These are phyloP conservation scores for Cheumatopsyche charites DNA, from an alignment of 1,140 invertebrate species.

Conservation along the genomic window DNA sequence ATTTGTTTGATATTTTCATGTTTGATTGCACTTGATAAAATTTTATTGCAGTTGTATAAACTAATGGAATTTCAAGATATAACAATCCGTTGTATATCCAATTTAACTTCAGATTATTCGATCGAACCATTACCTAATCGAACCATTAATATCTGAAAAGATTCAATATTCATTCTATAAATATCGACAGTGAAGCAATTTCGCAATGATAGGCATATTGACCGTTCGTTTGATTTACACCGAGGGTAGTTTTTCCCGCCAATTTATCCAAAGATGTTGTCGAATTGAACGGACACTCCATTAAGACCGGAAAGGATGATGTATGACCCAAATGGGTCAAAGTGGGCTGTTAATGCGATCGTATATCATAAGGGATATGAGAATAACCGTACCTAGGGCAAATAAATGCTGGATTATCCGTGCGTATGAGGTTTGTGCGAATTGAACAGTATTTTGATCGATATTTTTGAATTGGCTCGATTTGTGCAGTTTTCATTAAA, in stretches of 20 bases:
- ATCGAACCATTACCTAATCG: no score
- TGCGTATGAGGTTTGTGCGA: background rate
- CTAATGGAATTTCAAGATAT: background rate
- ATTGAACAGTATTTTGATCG: no score
- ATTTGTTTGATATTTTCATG: no score
- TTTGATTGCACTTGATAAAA: background rate
- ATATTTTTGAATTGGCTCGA: no score
- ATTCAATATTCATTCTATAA: no score
- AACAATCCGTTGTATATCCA: background rate
- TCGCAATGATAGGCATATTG: no score
- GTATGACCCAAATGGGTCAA: background rate
- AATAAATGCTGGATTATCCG: background rate
- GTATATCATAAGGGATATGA: conserved; percentile 17
- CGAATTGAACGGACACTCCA: conserved; percentile 22
- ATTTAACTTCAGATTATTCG: background rate
- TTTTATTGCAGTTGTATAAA: conserved; percentile 1
- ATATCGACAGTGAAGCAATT: no score
- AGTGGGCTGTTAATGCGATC: conserved; percentile 22
- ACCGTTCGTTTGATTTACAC: no score
- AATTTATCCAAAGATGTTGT: conserved; percentile 9
- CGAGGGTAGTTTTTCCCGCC: background rate
- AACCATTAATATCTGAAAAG: no score
- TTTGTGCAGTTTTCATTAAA: no score
- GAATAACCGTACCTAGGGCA: no score
- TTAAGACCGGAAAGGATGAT: conserved; percentile 17